A percentile compares a stretch with the other conserved stretches of the same genome.
phyloP scores from a whole-genome alignment of 2,113 vertebrate genomes.

The Chaetorhynchus papuensis region DNA sequence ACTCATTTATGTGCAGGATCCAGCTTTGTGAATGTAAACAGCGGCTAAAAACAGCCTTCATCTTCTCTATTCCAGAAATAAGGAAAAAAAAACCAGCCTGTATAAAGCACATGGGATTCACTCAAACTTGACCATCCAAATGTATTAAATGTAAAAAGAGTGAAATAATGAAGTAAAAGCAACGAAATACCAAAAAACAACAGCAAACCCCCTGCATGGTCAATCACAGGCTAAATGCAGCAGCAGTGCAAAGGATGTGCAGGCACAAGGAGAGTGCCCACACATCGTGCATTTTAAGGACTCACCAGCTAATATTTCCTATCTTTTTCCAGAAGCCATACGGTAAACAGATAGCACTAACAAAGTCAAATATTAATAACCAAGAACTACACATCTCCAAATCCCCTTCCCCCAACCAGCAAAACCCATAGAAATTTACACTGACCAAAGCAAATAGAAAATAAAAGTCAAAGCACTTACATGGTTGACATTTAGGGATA shows the following conservation, averaged over 20 bases:
- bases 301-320: conserved; percentile 61
- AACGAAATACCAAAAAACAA: not conserved
- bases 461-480: conserved; percentile 83
- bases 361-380: conserved; percentile 87
- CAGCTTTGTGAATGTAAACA: conserved; percentile 26
- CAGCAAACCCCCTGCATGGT: not conserved
- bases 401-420: conserved; percentile 78
- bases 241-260: not conserved
- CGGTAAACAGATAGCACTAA: conserved; percentile 81
- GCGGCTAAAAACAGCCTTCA: not conserved
- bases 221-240: not conserved
- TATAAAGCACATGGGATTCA: not conserved
- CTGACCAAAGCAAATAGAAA: conserved; percentile 84
- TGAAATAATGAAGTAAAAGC: not conserved
- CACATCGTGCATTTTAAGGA: conserved; percentile 41
- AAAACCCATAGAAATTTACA: conserved; percentile 83
- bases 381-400: conserved; percentile 77
- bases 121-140: not conserved
- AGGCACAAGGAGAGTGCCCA: not conserved
- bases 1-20: conserved; percentile 20
- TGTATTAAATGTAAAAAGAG: not conserved
- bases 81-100: not conserved
- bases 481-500: conserved; percentile 79
- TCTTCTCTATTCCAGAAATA: not conserved
- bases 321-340: conserved; percentile 70